Base-by-base conservation (phyloP, 2,113 vertebrate genomes). In the Nicator chloris region DNA sequence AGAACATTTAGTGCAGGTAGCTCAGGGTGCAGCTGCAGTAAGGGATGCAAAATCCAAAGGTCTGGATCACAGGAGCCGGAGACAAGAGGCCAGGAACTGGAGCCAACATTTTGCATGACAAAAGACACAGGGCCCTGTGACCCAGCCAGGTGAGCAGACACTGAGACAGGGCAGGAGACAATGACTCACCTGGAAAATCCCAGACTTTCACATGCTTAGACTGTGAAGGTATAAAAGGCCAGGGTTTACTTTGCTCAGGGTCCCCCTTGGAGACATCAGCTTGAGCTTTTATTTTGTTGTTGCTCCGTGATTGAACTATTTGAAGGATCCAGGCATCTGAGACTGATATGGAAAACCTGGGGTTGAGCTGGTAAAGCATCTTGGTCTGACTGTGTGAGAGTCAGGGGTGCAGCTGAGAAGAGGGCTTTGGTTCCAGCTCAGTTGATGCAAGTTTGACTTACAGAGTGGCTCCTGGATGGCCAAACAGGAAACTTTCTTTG, bases 31-130 rank as follows among this genome's bases (percentile, higher is more conserved):
- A 79, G 28, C 8, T 79, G n/a, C 30, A 79, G 4, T 10, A 13
- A 12, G 12, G 39, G 10, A 31, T 53, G 28, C 15, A 61, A 59
- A 37, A 45, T 45, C 23, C 20, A 56, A 21, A 28, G 28, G 4
- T 45, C 23, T 78, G 33, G 33, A 69, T 45, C 28, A 23, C 0
- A 0, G 39, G 12, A 61, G 15, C 12, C 19, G 1, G 1, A 61
- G 28, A 31, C 33, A 86, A 51, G 31, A 51, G 11, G 31, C 9
- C 27, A 18, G 37, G 44, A 66, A 6, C 11, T 15, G 44, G 10
- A 3, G 2, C 4, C 22, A 53, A 15, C 8, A 19, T 1, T 33
- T 60, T 15, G 10, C 6, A 13, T 1, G 2, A 23, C 18, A 60
- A 45, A 69, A 69, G 6, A 9, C 14, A 33, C 19, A 28, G 37